Percentiles rank a stretch among this genome's conserved stretches.
These are phyloP conservation scores for Ibycter americanus DNA, from an alignment of 2,797 vertebrate genomes.

Conservation along the genomic window DNA sequence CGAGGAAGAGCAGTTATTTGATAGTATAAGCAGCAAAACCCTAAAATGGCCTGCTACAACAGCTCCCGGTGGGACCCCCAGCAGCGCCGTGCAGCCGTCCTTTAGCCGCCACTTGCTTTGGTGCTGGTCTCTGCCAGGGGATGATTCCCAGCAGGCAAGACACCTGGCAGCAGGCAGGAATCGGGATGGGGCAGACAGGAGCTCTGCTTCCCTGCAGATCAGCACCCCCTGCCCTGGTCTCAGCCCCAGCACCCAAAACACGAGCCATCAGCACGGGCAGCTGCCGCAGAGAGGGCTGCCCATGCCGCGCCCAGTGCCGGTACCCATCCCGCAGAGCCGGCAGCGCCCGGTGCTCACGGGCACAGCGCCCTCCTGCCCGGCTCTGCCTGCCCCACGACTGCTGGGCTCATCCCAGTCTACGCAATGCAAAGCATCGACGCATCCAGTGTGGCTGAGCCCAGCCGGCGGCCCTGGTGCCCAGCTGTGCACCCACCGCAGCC, in stretches of 20 bases:
- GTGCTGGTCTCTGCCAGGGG: neutral
- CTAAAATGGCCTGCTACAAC: neutral
- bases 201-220: neutral
- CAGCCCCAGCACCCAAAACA: neutral
- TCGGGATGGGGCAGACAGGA: neutral
- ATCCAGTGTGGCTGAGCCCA: accelerated
- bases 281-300: accelerated
- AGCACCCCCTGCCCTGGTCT: neutral
- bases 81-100: neutral
- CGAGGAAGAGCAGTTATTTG: neutral
- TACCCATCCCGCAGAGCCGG: accelerated
- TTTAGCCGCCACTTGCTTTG: accelerated
- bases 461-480: accelerated
- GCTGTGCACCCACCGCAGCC: accelerated
- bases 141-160: neutral
- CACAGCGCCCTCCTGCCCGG: neutral
- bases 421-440: accelerated
- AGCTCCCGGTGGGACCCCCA: neutral
- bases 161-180: neutral
- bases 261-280: accelerated
- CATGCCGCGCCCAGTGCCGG: accelerated
- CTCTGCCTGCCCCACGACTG: neutral
- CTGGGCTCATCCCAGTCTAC: neutral
- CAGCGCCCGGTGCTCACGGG: accelerated
- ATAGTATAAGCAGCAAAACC: neutral